Evolutionary conservation across 2,888 invertebrate species (phyloP), one percentile per base, ranked within the genome.

Genomic region (Priocnemis perturbator): DNA sequence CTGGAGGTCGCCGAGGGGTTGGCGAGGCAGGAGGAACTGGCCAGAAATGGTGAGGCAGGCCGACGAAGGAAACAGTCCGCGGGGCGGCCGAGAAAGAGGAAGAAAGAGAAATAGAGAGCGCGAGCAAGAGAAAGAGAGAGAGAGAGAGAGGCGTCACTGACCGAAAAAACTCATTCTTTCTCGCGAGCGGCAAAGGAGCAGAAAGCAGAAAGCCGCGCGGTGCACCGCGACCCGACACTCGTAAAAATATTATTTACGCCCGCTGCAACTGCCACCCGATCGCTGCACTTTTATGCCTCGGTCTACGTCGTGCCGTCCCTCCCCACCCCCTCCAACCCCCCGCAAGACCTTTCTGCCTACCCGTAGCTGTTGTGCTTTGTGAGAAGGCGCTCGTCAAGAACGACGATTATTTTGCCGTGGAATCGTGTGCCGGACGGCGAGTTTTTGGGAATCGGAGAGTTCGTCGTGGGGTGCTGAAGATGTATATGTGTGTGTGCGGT

Each of bases 131-230:
- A 26, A 26, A 7, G 26, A 26, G 66, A 62, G 63, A 58, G 70
- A 59, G 72, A 26, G 37, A 66, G 73, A 74, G 78, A 73, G 77
- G 74, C 77, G 80, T 81, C 78, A 75, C 73, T 71, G 78, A 77
- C 72, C 76, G 76, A 76, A 79, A 71, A 78, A 76, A 76, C 69
- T 80, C 77, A 80, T 81, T 82, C 76, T 73, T 74, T 67, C 74
- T 76, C 73, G 63, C 60, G 66, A 68, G 63, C 60, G 69, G 67
- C 62, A 71, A 74, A 73, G 65, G 63, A 60, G 67, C 75, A 73
- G 76, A 80, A 73, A 77, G 74, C 81, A 71, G 74, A 73, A 73
- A 74, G 68, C 63, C 26, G 37, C 61, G 57, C 62, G 48, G 56
- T 53, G 56, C 59, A 64, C 72, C 76, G 64, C 64, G 72, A 56